A percentile compares a stretch with the other conserved stretches of the same genome.
Evolutionary conservation across 2,797 vertebrate genomes (phyloP).

Genomic region (Limnodromus scolopaceus): DNA sequence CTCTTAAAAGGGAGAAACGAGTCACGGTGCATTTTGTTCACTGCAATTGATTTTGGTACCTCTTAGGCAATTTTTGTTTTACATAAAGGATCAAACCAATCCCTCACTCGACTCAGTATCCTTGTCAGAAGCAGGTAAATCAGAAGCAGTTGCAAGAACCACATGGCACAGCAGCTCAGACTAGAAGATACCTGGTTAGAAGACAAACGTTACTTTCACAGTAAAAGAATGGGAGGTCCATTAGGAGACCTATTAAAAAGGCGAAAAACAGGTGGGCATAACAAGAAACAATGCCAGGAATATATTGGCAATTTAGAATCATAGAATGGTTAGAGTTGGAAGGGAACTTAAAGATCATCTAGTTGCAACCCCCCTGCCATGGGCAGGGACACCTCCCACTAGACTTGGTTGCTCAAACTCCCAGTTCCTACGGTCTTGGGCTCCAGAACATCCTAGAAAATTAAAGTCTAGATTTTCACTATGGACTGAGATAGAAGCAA

Average conservation of each 20-base stretch:
- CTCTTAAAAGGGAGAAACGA: not conserved
- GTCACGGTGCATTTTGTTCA: not conserved
- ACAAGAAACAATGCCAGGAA: not conserved
- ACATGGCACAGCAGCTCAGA: not conserved
- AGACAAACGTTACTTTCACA: not conserved
- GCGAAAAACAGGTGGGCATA: not conserved
- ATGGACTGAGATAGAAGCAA: not conserved
- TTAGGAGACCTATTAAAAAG: not conserved
- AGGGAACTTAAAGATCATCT: no score
- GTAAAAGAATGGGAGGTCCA: not conserved
- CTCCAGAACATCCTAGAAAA: not conserved
- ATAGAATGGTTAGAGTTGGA: no score
- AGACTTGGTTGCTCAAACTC: no score
- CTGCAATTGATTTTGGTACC: not conserved
- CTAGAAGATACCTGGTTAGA: not conserved
- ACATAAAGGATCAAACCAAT: not conserved
- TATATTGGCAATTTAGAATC: not conserved
- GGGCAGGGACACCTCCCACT: no score
- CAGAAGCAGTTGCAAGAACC: not conserved
- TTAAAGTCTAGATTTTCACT: not conserved
- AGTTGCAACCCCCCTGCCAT: no score
- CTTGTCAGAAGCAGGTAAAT: not conserved
- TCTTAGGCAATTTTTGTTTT: not conserved
- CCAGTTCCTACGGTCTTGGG: not conserved
- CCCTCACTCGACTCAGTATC: not conserved